phyloP scores from a whole-genome alignment of 2,888 invertebrate genomes.

The Eupithecia abbreviata region DNA sequence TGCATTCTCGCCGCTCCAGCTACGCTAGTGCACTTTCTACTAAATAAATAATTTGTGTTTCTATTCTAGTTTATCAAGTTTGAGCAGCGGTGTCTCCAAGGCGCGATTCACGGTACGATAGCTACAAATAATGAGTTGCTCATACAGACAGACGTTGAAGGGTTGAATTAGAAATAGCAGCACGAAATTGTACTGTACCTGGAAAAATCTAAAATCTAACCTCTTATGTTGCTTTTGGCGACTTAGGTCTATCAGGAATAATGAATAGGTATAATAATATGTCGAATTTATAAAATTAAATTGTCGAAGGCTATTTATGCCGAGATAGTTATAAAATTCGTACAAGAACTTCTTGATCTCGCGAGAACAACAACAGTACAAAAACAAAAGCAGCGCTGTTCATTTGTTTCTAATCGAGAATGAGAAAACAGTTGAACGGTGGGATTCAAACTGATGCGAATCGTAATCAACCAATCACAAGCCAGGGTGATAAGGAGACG shows the following conservation, averaged over 20 bases:
- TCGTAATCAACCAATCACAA: background rate
- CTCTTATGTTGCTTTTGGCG: too few species aligned
- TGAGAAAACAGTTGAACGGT: background rate
- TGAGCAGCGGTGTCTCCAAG: slow-evolving; percentile 30
- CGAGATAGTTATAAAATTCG: too few species aligned
- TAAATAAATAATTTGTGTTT: slow-evolving; percentile 1
- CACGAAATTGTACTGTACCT: background rate
- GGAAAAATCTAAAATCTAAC: too few species aligned
- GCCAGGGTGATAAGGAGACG: background rate
- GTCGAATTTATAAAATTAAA: too few species aligned
- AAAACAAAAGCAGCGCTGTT: background rate
- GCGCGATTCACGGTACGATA: slow-evolving; percentile 52
- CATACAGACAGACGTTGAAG: slow-evolving; percentile 28
- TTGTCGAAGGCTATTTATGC: too few species aligned
- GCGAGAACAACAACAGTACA: background rate
- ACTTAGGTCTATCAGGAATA: too few species aligned
- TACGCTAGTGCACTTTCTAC: background rate
- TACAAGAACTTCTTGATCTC: too few species aligned
- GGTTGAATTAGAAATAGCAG: background rate
- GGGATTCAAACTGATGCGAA: background rate
- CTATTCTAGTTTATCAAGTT: slow-evolving; percentile 24
- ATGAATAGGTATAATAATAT: too few species aligned
- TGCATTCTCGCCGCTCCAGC: background rate
- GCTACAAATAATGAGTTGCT: slow-evolving; percentile 55
- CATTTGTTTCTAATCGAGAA: background rate